Base-by-base conservation (phyloP, 1,140 invertebrate genomes). In the Babylonia areolata region DNA sequence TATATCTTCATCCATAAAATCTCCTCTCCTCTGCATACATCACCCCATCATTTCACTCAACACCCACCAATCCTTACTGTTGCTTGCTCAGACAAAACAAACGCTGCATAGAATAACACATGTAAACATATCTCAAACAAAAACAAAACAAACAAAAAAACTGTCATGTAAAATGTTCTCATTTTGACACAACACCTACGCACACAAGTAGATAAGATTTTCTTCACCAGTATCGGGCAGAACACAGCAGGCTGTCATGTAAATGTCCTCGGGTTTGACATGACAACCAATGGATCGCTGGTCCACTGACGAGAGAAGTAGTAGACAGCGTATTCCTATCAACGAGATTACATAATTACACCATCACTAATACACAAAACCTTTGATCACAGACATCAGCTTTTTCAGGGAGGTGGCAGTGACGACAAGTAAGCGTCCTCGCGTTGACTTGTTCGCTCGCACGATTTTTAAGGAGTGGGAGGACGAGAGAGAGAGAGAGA, bases 371-470 rank as follows among this genome's bases (percentile, higher is more conserved):
- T n/a, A n/a, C n/a, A n/a, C n/a, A n/a, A n/a, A n/a, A 31, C 58
- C 3, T 33, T 40, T 69, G 81, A 40, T 69, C 81, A 82, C 51
- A 54, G 64, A 82, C 28, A 69, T 37, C 12, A 82, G 39, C 28
- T 35, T 69, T n/a, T n/a, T n/a, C n/a, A n/a, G n/a, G n/a, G 20
- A 46, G 40, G 3, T 54, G 37, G 81, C 81, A 37, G 33, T 75
- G 64, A 51, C n/a, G 46, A 37, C 82, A 84, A 39, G 82, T 84
- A 84, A 84, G 33, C 64, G 82, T 84, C 82, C 64, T 84, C 39
- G 28, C 39, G 58, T 75, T 84, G 82, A 84, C 64, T 39, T 84
- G 82, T n/a, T 17, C 2, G 17, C 69, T 31, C 9, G 46, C 40
- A 6, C 46, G 35, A 28, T 9, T n/a, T 28, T n/a, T n/a, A n/a